Evolutionary conservation across 2,888 invertebrate genomes (phyloP).

Genomic region (Eupsilia transversa): DNA sequence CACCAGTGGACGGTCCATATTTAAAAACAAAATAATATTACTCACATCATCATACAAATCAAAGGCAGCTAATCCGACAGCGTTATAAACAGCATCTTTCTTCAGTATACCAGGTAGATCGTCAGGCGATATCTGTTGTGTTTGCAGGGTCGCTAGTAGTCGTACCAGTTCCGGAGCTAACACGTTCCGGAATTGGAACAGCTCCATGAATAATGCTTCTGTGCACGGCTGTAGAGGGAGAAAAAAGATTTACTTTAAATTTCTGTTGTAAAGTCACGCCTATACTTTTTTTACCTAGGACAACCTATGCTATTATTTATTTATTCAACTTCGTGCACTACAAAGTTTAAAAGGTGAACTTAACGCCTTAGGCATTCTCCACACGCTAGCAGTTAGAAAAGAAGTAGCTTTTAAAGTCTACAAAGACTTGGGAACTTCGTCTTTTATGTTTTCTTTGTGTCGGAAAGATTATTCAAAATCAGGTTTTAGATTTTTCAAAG

Average conservation of each 20-base stretch:
- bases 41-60: slow-evolving; percentile 96
- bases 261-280: background rate
- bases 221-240: slow-evolving; percentile 93
- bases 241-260: background rate
- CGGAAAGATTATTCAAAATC: background rate
- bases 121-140: slow-evolving; percentile 92
- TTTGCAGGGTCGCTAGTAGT: slow-evolving; percentile 92
- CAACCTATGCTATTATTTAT: background rate
- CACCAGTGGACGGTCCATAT: background rate
- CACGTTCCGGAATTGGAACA: slow-evolving; percentile 94
- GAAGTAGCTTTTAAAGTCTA: background rate
- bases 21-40: slow-evolving; percentile 32
- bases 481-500: background rate
- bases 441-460: background rate
- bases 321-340: too few relatives aligned
- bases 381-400: background rate
- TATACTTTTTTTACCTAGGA: background rate
- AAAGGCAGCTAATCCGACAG: slow-evolving; percentile 96
- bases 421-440: background rate
- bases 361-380: too few relatives aligned
- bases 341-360: too few relatives aligned
- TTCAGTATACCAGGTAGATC: slow-evolving; percentile 95
- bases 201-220: slow-evolving; percentile 95
- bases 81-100: slow-evolving; percentile 98
- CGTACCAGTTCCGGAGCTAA: slow-evolving; percentile 94